phyloP scores from a whole-genome alignment of 1,140 invertebrate genomes.

The Zaprionus ghesquierei region DNA sequence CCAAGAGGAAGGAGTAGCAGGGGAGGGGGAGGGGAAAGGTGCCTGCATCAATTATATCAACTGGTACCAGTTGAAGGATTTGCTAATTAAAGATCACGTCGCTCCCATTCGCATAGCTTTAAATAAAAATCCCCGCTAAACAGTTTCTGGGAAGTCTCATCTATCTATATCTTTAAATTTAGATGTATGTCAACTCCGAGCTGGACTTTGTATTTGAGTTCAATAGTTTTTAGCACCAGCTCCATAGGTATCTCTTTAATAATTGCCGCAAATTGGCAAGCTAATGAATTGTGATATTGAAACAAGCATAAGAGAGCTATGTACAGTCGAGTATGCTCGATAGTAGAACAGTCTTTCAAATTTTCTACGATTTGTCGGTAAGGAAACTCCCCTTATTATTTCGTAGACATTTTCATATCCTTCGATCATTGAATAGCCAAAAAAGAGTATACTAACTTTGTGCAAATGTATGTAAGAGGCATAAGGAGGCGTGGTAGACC shows the following conservation, averaged over 20 bases:
- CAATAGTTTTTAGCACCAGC: not conserved
- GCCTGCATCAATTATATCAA: slow-evolving; percentile 63
- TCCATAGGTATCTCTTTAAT: not conserved
- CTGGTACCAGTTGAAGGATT: slow-evolving; percentile 77
- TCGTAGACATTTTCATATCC: too few relatives aligned
- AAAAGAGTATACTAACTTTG: too few relatives aligned
- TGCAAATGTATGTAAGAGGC: too few relatives aligned
- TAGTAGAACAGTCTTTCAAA: too few relatives aligned
- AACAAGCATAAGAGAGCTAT: not conserved
- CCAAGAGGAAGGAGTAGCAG: not conserved
- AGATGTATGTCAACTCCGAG: not conserved
- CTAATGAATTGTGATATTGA: not conserved
- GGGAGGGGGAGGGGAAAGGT: too few relatives aligned
- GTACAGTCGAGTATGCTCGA: too few relatives aligned
- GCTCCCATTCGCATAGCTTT: slow-evolving; percentile 25
- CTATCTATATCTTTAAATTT: not conserved
- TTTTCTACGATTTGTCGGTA: too few relatives aligned
- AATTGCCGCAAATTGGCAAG: not conserved
- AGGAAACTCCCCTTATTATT: too few relatives aligned
- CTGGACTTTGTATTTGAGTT: not conserved
- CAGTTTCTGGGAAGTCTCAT: slow-evolving; percentile 15
- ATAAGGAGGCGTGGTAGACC: too few relatives aligned
- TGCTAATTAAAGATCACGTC: slow-evolving; percentile 57
- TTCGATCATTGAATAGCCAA: too few relatives aligned
- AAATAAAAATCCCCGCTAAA: slow-evolving; percentile 47